Evolutionary conservation across 2,888 invertebrate species (phyloP), one percentile per base, ranked within the genome.

Genomic region (Endomychus coccineus): DNA sequence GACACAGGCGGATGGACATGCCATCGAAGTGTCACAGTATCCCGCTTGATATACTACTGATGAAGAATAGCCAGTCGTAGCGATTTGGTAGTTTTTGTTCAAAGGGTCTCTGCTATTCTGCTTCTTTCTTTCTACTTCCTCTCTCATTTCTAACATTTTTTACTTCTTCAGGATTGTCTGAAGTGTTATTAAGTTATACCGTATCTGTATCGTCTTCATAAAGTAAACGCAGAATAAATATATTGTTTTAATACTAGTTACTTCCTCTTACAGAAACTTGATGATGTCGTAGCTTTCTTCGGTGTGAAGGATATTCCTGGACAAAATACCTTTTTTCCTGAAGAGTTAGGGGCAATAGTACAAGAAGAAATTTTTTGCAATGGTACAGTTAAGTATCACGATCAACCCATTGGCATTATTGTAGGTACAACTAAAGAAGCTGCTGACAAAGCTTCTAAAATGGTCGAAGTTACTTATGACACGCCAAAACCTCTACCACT

Each of bases 361-460:
- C 56, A 61, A 1, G 71, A 71, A 51, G 67, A 68, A 55, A 50
- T 72, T 4, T 64, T 72, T 33, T 70, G 66, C 24, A 64, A 66
- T 40, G 71, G 69, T 15, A 53, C 63, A 11, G 66, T 81, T 0
- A 55, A 62, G 5, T 83, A 73, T 55, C 72, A 78, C 41, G 79
- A 82, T 0, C 87, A 88, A 50, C 77, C 84, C 0, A 51, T 85
- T 1, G 88, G 80, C 0, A 52, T 87, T 1, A 68, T 88, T 5
- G 75, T 79, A 0, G 87, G 86, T 0, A 70, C 64, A 6, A 71
- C 70, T 1, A 71, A 72, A 16, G 65, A 64, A 1, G 46, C 76
- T 15, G 82, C 81, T 0, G 69, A 74, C 42, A 61, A 67, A 40
- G 78, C 78, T 1, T 72, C 73, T 0, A 61, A 66, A 15, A 58